Conservation (phyloP, 53 echinoderm and acorn worm species). For the Holothuria scabra region DNA sequence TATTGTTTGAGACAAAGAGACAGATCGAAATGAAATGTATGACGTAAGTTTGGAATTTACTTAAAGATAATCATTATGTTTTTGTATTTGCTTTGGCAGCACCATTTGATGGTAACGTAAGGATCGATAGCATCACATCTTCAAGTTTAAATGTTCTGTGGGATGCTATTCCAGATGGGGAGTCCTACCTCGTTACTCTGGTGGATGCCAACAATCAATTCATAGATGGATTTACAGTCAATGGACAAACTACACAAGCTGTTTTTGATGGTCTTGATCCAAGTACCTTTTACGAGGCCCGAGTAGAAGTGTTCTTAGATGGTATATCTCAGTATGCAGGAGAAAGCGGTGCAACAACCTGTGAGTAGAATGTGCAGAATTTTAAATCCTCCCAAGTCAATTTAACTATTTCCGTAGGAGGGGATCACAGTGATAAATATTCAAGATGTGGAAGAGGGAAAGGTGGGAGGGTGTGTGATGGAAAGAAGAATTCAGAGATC, state of each 20-base stretch:
- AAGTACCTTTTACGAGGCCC: conserved; percentile 18
- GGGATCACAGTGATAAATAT: no score
- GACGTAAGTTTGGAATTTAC: no score
- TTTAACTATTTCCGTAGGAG: no score
- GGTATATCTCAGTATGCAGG: not conserved
- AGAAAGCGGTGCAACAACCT: not conserved
- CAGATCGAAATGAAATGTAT: no score
- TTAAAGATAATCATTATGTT: no score
- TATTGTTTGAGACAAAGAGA: no score
- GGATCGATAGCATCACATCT: conserved; percentile 15
- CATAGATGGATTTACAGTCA: not conserved
- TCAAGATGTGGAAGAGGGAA: no score
- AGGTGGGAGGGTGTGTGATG: no score
- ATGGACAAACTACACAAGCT: not conserved
- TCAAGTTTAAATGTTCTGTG: conserved; percentile 27
- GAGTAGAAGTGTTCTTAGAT: conserved; percentile 1
- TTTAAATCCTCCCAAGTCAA: no score
- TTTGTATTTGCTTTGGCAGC: not conserved
- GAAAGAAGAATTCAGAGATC: no score
- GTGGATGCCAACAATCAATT: conserved; percentile 23
- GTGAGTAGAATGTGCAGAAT: not conserved
- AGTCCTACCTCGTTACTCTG: conserved; percentile 1
- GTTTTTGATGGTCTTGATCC: conserved; percentile 7
- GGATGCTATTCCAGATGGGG: not conserved
- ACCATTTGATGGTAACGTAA: not conserved